These are phyloP conservation scores for Brachionus sp. DNA, from an alignment of 1,140 invertebrate species.

Conservation along the genomic window DNA sequence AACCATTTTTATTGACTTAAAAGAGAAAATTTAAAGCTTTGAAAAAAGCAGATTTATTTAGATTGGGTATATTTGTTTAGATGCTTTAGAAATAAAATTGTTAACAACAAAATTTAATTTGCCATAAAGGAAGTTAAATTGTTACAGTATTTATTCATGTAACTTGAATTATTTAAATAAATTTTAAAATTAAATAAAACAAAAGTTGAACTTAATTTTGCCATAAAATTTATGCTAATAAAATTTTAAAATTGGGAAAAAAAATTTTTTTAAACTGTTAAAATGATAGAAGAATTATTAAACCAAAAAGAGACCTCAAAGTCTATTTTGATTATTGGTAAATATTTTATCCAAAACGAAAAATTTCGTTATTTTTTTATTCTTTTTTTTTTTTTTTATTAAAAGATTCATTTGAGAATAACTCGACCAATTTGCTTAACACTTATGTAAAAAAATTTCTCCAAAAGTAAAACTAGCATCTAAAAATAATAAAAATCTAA, in stretches of 20 bases:
- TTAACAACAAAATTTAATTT: too few species aligned
- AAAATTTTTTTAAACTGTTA: neutral
- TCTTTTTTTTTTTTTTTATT: too few species aligned
- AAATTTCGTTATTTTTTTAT: neutral
- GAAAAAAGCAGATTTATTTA: too few species aligned
- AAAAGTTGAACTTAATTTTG: neutral
- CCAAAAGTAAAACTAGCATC: neutral
- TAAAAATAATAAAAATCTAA: neutral
- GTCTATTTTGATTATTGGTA: slow-evolving; percentile 33
- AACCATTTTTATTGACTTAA: too few species aligned
- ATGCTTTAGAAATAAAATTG: too few species aligned
- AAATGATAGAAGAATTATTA: slow-evolving; percentile 40
- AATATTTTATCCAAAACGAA: neutral
- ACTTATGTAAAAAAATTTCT: neutral
- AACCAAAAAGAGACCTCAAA: slow-evolving; percentile 9
- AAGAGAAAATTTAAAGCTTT: too few species aligned
- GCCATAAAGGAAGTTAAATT: too few species aligned
- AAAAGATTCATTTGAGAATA: neutral
- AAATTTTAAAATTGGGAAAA: neutral
- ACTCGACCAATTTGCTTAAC: neutral
- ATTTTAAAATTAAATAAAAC: neutral
- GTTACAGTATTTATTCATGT: too few species aligned
- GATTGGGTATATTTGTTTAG: too few species aligned
- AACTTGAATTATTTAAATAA: neutral
- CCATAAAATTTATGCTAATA: neutral